Evolutionary conservation across 2,113 vertebrate genomes (phyloP).

Genomic region (Poeciliopsis occidentalis): DNA sequence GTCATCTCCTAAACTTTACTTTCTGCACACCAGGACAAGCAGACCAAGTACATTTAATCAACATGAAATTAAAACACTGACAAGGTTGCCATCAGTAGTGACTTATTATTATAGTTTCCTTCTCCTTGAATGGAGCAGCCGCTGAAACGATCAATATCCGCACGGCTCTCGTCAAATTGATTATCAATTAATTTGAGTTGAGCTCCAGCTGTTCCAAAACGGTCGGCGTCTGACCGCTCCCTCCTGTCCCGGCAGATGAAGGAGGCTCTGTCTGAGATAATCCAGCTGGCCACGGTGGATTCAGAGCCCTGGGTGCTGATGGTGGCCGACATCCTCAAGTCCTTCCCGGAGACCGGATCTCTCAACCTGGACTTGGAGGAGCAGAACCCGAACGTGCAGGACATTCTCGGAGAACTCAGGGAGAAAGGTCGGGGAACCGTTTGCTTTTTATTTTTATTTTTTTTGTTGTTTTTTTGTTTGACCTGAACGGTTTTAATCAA

Average conservation of each 20-base stretch:
- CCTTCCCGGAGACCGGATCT: constrained; percentile 95
- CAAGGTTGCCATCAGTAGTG: no score
- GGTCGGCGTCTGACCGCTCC: background rate
- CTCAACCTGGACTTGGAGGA: constrained; percentile 97
- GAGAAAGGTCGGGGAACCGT: constrained; percentile 87
- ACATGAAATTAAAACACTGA: no score
- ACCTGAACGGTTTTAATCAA: no score
- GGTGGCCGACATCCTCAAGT: constrained; percentile 98
- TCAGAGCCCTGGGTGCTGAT: constrained; percentile 99
- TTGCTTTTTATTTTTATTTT: background rate
- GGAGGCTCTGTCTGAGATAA: constrained; percentile 92
- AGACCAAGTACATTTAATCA: no score
- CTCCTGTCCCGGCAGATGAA: constrained; percentile 87
- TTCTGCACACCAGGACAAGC: no score
- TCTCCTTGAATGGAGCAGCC: background rate
- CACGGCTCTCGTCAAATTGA: background rate
- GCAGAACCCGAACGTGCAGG: constrained; percentile 98
- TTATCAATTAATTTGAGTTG: background rate
- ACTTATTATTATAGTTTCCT: no score
- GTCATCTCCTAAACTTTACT: no score
- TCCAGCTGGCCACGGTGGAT: constrained; percentile 95
- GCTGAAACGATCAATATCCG: background rate
- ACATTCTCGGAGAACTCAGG: constrained; percentile 93
- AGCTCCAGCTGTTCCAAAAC: background rate
- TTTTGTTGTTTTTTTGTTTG: background rate